Evolutionary conservation across 2,797 vertebrate genomes (phyloP).

Genomic region (Darevskia nairensis): DNA sequence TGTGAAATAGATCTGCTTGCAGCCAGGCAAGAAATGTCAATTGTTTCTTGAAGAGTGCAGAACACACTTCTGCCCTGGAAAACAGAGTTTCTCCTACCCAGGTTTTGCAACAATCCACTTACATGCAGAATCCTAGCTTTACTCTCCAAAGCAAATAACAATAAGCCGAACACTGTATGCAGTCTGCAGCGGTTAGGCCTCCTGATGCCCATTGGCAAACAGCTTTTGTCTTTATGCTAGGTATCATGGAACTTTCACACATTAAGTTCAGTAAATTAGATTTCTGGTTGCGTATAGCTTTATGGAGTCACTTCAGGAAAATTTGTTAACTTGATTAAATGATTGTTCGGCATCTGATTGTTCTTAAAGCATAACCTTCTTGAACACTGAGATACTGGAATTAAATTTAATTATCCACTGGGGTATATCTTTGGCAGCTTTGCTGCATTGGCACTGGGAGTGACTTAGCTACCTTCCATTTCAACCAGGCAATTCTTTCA

Average conservation of each 20-base stretch:
- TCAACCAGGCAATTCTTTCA: too few relatives aligned
- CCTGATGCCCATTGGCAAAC: neutral
- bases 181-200: neutral
- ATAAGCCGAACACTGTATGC: neutral
- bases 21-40: neutral
- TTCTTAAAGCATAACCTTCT: neutral
- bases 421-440: too few relatives aligned
- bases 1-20: neutral
- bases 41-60: neutral
- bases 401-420: neutral
- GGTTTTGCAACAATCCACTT: neutral
- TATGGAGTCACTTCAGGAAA: neutral
- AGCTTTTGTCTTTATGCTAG: neutral
- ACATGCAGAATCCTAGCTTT: neutral
- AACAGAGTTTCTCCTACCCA: neutral
- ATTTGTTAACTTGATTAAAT: neutral
- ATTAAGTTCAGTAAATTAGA: neutral
- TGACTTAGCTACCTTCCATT: too few relatives aligned
- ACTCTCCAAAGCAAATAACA: neutral
- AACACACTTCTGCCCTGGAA: neutral
- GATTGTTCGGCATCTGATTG: neutral
- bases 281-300: neutral
- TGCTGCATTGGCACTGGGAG: too few relatives aligned
- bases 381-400: neutral
- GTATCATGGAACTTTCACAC: neutral